Percentiles rank a stretch among this genome's conserved stretches.
phyloP scores from a whole-genome alignment of 2,797 vertebrate genomes.

The Lepilemur septentrionalis region DNA sequence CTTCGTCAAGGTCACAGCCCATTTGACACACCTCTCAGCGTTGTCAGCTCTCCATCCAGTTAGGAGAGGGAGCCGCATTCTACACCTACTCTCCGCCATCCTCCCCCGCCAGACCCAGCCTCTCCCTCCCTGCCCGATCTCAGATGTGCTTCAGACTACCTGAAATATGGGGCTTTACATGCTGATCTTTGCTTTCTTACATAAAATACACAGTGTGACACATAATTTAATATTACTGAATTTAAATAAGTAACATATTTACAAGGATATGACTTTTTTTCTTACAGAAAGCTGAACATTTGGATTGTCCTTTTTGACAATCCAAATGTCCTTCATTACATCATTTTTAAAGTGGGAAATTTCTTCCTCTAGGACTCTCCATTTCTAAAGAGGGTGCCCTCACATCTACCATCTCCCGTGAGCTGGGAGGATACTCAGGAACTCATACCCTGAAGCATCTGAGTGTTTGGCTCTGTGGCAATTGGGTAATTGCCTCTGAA shows the following conservation, averaged over 20 bases:
- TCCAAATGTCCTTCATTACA: not conserved
- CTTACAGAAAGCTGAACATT: not conserved
- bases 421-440: not conserved
- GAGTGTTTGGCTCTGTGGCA: not conserved
- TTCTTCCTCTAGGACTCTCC: not conserved
- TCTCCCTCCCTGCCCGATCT: not conserved
- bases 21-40: not conserved
- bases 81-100: not conserved
- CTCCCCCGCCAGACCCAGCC: fast-evolving
- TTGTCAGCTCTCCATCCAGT: not conserved
- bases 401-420: not conserved
- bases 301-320: not conserved
- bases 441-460: not conserved
- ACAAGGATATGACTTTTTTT: not conserved
- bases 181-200: not conserved
- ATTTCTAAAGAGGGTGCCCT: not conserved
- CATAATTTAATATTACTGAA: not conserved
- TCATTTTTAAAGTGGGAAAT: not conserved
- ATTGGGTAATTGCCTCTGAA: not conserved
- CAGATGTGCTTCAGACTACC: not conserved
- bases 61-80: not conserved
- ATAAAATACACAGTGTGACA: not conserved
- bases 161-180: not conserved
- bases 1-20: not conserved
- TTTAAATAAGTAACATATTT: constrained; percentile 4